Evolutionary conservation across 30 jellyfish, hydroid and myxozoan genomes (phyloP).

Genomic region (Aurelia coerulea): DNA sequence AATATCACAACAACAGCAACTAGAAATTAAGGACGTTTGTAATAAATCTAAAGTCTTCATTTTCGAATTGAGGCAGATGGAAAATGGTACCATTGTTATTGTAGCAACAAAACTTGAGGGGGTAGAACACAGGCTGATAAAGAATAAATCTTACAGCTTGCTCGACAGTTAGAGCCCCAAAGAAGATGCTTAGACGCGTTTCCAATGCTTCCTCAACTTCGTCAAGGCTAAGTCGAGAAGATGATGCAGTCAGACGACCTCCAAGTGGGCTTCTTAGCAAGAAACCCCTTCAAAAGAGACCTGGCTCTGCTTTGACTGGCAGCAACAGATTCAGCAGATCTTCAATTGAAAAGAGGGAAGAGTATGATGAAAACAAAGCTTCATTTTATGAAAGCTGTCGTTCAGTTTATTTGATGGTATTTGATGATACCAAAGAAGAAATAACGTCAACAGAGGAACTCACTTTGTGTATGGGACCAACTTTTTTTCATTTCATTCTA

Average conservation of each 20-base stretch:
- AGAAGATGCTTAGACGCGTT: constrained; percentile 23
- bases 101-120: constrained; percentile 3
- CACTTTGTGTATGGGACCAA: constrained; percentile 55
- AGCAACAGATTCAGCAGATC: constrained; percentile 32
- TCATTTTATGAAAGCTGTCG: constrained; percentile 62
- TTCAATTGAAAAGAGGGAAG: constrained; percentile 16
- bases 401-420: constrained; percentile 61
- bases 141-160: too few species aligned
- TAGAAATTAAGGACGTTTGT: too few species aligned
- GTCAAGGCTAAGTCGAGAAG: constrained; percentile 44
- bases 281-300: neutral
- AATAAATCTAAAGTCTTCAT: too few species aligned
- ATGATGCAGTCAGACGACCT: constrained; percentile 6
- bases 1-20: too few species aligned
- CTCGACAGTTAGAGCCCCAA: neutral
- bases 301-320: neutral
- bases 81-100: neutral
- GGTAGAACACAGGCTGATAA: too few species aligned
- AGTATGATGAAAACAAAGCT: constrained; percentile 58
- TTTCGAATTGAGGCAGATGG: neutral
- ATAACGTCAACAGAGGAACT: constrained; percentile 82
- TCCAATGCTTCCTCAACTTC: constrained; percentile 27
- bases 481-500: neutral
- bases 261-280: neutral
- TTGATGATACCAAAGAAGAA: constrained; percentile 61